These are phyloP conservation scores for Abscondita cerata DNA, from an alignment of 2,888 invertebrate genomes.

Conservation along the genomic window DNA sequence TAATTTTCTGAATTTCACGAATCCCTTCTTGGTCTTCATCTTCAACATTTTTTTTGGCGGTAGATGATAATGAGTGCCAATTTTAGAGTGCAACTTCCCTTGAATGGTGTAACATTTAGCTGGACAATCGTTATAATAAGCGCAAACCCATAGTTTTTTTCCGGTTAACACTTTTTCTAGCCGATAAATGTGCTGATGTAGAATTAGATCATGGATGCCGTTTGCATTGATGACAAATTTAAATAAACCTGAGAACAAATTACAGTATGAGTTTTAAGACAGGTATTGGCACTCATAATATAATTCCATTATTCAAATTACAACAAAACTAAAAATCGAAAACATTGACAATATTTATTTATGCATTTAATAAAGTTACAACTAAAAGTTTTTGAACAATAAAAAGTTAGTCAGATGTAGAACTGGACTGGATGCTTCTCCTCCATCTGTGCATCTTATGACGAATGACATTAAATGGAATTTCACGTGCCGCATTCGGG, in stretches of 20 bases:
- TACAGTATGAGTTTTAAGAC: no score
- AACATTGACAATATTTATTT: no score
- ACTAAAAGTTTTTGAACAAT: no score
- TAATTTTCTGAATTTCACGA: slow-evolving; percentile 23
- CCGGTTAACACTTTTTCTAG: slow-evolving; percentile 37
- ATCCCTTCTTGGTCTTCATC: slow-evolving; percentile 37
- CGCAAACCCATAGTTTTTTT: slow-evolving; percentile 46
- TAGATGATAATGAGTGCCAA: slow-evolving; percentile 47
- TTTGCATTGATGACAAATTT: slow-evolving; percentile 42
- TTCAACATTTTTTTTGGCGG: slow-evolving; percentile 42
- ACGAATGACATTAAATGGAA: slow-evolving; percentile 50
- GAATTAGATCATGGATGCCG: slow-evolving; percentile 40
- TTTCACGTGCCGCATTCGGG: slow-evolving; percentile 54
- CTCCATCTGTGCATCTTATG: slow-evolving; percentile 53
- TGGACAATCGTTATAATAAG: slow-evolving; percentile 39
- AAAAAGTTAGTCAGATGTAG: not conserved
- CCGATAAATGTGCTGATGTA: slow-evolving; percentile 49
- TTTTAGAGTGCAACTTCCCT: slow-evolving; percentile 44
- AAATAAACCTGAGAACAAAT: slow-evolving; percentile 41
- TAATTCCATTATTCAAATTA: no score
- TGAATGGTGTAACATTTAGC: slow-evolving; percentile 47
- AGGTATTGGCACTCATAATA: no score
- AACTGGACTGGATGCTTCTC: not conserved
- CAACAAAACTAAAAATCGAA: no score
- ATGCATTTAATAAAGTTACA: no score